Evolutionary conservation across 2,888 invertebrate genomes (phyloP).

Genomic region (Eilema caniola): DNA sequence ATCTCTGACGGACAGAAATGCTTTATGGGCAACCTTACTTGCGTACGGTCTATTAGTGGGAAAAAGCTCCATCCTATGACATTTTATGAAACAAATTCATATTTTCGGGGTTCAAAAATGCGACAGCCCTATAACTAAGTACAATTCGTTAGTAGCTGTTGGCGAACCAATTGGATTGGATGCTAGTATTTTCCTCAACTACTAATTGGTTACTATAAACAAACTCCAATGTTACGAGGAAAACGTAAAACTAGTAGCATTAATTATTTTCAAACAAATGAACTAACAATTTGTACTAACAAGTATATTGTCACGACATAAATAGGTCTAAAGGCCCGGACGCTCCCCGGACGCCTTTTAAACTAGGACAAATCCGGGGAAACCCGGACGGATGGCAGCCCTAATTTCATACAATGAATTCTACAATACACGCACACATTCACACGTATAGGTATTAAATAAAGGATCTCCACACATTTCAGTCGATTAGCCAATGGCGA

Average conservation of each 20-base stretch:
- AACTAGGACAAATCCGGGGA: too few relatives aligned
- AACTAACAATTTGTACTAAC: slow-evolving; percentile 26
- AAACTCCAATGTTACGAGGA: slow-evolving; percentile 55
- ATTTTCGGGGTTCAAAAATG: not conserved
- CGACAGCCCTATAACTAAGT: slow-evolving; percentile 5
- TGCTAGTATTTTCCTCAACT: slow-evolving; percentile 56
- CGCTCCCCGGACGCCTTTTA: too few relatives aligned
- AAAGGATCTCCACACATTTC: not conserved
- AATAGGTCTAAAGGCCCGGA: not conserved
- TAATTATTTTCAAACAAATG: slow-evolving; percentile 52
- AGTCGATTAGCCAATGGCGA: not conserved
- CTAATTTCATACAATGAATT: not conserved
- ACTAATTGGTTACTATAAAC: slow-evolving; percentile 58
- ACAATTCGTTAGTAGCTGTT: not conserved
- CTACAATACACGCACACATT: not conserved
- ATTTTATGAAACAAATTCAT: not conserved
- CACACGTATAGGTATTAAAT: not conserved
- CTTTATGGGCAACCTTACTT: too few relatives aligned
- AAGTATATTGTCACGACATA: slow-evolving; percentile 16
- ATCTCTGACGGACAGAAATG: too few relatives aligned
- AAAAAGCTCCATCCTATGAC: too few relatives aligned
- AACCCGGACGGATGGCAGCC: too few relatives aligned
- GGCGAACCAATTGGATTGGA: slow-evolving; percentile 10
- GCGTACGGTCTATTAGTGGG: too few relatives aligned
- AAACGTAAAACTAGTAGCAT: slow-evolving; percentile 52